Evolutionary conservation across 2,797 vertebrate species (phyloP).

Genomic region (Eutrigla gurnardus): DNA sequence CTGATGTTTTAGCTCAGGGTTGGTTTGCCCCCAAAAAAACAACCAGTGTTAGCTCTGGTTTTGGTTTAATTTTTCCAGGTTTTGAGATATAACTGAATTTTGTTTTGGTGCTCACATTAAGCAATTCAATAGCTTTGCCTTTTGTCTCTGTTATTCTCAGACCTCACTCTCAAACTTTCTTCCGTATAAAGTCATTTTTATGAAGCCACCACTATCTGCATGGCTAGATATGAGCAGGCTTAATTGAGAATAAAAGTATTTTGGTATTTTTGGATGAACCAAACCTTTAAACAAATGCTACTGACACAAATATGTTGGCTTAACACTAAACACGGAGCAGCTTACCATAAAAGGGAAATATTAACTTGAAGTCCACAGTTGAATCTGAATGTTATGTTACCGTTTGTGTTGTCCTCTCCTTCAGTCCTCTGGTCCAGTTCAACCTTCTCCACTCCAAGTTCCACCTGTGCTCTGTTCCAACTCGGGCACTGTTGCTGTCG

Average conservation of each 20-base stretch:
- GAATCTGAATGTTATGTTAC: rapidly evolving
- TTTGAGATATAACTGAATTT: background rate
- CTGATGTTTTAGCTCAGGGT: background rate
- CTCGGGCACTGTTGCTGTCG: conserved; percentile 90
- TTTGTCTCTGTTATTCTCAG: background rate
- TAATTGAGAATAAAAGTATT: background rate
- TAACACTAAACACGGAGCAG: background rate
- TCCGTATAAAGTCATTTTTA: background rate
- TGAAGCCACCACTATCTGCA: background rate
- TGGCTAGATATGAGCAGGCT: background rate
- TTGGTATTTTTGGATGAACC: background rate
- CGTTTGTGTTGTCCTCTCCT: background rate
- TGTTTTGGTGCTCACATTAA: background rate
- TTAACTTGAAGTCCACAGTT: background rate
- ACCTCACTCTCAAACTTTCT: background rate
- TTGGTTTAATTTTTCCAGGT: background rate
- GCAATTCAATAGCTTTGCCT: background rate
- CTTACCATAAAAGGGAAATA: background rate
- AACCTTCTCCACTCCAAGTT: conserved; percentile 95
- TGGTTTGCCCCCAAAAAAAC: background rate
- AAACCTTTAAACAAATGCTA: conserved; percentile 1
- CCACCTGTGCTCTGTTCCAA: conserved; percentile 93
- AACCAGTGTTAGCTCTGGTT: background rate
- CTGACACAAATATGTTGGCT: background rate
- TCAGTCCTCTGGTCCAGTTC: conserved; percentile 92